A percentile compares a stretch with the other conserved stretches of the same genome.
phyloP scores from a whole-genome alignment of 2,797 vertebrate genomes.

The Lacerta viridis region DNA sequence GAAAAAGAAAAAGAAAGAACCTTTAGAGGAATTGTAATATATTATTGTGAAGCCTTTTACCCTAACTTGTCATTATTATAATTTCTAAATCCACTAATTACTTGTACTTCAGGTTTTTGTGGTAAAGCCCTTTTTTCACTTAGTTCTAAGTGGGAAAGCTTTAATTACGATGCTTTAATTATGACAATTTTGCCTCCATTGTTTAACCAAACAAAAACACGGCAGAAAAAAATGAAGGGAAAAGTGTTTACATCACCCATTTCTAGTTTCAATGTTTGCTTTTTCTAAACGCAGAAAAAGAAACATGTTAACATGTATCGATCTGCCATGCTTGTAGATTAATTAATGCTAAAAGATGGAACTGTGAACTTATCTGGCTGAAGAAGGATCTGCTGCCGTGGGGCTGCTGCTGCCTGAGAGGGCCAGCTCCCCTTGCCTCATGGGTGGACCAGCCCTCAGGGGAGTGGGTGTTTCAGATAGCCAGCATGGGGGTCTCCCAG shows the following conservation, averaged over 20 bases:
- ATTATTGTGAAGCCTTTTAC: background rate
- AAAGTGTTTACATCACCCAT: background rate
- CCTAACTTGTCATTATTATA: background rate
- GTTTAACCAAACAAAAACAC: background rate
- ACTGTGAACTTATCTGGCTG: slow-evolving; percentile 52
- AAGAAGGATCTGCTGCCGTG: slow-evolving; percentile 2
- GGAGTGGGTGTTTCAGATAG: background rate
- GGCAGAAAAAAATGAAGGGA: background rate
- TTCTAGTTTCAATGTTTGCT: background rate
- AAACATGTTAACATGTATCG: slow-evolving; percentile 27
- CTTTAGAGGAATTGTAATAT: background rate
- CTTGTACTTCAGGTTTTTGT: slow-evolving; percentile 9
- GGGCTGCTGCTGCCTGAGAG: too few species aligned
- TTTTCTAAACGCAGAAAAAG: slow-evolving; percentile 24
- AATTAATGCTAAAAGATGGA: slow-evolving; percentile 61
- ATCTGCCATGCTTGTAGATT: slow-evolving; percentile 36
- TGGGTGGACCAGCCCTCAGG: too few species aligned
- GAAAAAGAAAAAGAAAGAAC: background rate
- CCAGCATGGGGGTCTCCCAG: background rate
- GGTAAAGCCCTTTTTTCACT: slow-evolving; percentile 26
- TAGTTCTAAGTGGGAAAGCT: background rate
- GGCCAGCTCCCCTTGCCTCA: too few species aligned
- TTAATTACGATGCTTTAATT: background rate
- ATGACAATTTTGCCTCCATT: background rate
- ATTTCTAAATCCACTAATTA: slow-evolving; percentile 21